Base-by-base conservation (phyloP, 2,797 vertebrate species). In the Schizopygopsis pylzovi region DNA sequence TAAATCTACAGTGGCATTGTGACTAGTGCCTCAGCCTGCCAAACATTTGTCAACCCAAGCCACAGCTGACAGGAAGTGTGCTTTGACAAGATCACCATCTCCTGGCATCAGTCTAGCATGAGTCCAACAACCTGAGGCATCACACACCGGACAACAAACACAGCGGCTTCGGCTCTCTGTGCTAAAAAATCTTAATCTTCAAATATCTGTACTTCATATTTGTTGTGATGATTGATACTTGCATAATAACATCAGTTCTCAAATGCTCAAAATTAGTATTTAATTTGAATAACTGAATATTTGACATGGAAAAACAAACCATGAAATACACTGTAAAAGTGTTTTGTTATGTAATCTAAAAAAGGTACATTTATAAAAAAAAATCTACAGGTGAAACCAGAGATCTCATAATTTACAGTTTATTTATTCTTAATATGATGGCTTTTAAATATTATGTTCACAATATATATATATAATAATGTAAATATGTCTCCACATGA, bases 11-110 rank as follows among this genome's bases (percentile, higher is more conserved):
- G 13, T 65, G 67, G 33, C 52, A 70, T 85, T 79, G 37, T 73
- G 68, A 79, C 28, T 72, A 39, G 25, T 20, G 52, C 45, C 12
- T 65, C 45, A 54, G 59, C 12, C 22, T 49, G 77, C 43, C 68
- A 80, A 79, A 61, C 43, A 63, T 72, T 28, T 56, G 41, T 65
- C 68, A 73, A 45, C 28, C 41, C 33, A 47, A 61, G 77, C 6
- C 63, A 77, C 47, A 12, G n/a, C 39, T 78, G 76, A 85, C 77
- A 80, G 28, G 28, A 85, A 63, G 68, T 85, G 67, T 63, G 68
- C 67, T 52, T 47, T 63, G 78, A 81, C 25, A 52, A 52, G 43
- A 39, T 39, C 54, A 61, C 4, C 13, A 45, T 85, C 68, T 61
- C 15, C 33, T 2, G 22, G 67, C 77, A 79, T 85, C 52, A 45